Conservation (phyloP, 2,888 invertebrate species). For the Trachelus troglodyta region DNA sequence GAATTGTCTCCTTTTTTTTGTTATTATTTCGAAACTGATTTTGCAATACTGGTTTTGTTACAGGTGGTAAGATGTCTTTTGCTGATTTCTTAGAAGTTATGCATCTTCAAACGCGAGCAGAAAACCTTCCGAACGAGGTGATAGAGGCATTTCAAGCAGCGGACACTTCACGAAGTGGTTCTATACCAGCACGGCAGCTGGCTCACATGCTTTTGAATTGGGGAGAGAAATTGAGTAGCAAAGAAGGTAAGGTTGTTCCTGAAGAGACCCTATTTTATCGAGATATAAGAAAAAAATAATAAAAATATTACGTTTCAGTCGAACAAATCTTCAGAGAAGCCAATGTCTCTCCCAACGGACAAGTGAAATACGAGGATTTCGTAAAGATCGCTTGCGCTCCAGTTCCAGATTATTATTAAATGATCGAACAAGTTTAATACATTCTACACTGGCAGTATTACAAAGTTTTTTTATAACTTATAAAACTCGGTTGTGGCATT, state of each 20-base stretch:
- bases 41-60: slow-evolving; percentile 12
- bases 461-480: neutral
- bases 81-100: slow-evolving; percentile 96
- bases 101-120: slow-evolving; percentile 89
- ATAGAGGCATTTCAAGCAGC: slow-evolving; percentile 92
- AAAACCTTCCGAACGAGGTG: slow-evolving; percentile 85
- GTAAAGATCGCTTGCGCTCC: slow-evolving; percentile 93
- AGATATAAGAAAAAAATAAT: too few species aligned
- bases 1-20: slow-evolving; percentile 6
- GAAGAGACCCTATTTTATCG: neutral
- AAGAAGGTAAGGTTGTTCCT: slow-evolving; percentile 68
- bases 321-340: slow-evolving; percentile 94
- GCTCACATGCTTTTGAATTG: slow-evolving; percentile 88
- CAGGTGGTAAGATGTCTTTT: slow-evolving; percentile 92
- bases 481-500: neutral
- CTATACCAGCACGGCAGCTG: slow-evolving; percentile 84
- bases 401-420: slow-evolving; percentile 90
- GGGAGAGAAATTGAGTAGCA: slow-evolving; percentile 85
- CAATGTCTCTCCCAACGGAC: slow-evolving; percentile 82
- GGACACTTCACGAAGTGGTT: slow-evolving; percentile 79
- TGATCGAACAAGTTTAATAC: neutral
- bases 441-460: neutral
- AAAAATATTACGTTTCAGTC: slow-evolving; percentile 63
- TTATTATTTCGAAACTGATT: slow-evolving; percentile 3
- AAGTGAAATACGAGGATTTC: slow-evolving; percentile 90